A percentile compares a stretch with the other conserved stretches of the same genome.
phyloP scores from a whole-genome alignment of 2,113 vertebrate species.

The Otus sunia region DNA sequence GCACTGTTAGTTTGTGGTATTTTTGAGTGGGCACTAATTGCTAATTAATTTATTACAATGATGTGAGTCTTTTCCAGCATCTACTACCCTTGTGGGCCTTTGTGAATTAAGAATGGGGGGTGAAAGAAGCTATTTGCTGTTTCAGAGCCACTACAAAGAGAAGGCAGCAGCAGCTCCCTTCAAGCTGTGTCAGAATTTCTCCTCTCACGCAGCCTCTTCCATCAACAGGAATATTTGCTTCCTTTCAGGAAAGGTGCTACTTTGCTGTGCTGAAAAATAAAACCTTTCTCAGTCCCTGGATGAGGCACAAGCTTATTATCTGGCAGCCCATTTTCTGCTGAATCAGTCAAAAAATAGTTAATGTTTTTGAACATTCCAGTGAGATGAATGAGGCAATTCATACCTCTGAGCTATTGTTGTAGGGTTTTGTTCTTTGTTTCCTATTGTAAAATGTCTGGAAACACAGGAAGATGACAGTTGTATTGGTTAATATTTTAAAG shows the following conservation, averaged over 20 bases:
- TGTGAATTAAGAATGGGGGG: neutral
- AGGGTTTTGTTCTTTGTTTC: conserved; percentile 66
- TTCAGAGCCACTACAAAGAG: neutral
- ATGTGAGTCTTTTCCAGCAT: neutral
- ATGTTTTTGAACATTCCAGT: conserved; percentile 67
- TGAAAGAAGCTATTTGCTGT: neutral
- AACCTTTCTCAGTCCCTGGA: neutral
- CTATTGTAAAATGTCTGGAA: conserved; percentile 67
- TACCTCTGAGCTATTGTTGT: conserved; percentile 63
- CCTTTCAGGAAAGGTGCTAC: conserved; percentile 41
- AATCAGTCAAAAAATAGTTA: conserved; percentile 64
- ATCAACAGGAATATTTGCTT: conserved; percentile 35
- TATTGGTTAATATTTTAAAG: conserved; percentile 53
- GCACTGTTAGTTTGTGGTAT: neutral
- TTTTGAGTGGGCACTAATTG: neutral
- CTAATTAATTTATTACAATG: neutral
- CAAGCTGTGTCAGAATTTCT: neutral
- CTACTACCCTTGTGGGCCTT: neutral
- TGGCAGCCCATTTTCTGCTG: conserved; percentile 43
- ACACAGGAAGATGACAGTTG: conserved; percentile 62
- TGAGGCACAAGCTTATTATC: neutral
- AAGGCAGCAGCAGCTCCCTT: neutral
- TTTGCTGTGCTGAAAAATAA: conserved; percentile 17
- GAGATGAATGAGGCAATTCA: conserved; percentile 69
- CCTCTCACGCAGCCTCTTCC: neutral